Evolutionary conservation across 2,113 vertebrate species (phyloP).

Genomic region (Danio rerio): DNA sequence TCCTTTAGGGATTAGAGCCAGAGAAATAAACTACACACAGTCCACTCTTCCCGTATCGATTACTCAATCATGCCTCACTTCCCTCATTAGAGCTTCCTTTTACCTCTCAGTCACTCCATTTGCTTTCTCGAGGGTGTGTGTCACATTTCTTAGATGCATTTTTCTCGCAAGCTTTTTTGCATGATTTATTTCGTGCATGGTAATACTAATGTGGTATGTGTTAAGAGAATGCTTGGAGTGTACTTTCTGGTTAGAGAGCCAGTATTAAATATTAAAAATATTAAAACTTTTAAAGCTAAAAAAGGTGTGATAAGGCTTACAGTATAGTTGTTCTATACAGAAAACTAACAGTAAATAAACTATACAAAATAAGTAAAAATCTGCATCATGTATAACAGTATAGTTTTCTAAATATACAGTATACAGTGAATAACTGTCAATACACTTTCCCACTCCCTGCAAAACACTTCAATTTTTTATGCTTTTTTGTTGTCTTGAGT

Average conservation of each 20-base stretch:
- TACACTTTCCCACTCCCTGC: too few species aligned
- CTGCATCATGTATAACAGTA: too few species aligned
- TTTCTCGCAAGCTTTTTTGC: background rate
- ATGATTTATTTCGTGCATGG: background rate
- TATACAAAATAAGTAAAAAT: too few species aligned
- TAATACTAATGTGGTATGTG: background rate
- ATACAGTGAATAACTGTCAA: too few species aligned
- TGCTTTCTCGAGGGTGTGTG: conserved; percentile 8
- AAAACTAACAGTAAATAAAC: too few species aligned
- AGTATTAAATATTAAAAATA: too few species aligned
- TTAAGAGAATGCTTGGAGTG: background rate
- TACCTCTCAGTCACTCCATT: conserved; percentile 21
- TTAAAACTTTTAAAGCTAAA: too few species aligned
- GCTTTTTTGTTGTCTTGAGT: too few species aligned
- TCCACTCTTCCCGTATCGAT: conserved; percentile 17
- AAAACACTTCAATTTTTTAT: too few species aligned
- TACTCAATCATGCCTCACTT: conserved; percentile 32
- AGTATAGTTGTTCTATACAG: too few species aligned
- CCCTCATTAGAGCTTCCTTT: conserved; percentile 21
- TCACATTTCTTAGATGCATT: conserved; percentile 22
- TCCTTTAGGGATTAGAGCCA: background rate
- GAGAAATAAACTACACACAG: background rate
- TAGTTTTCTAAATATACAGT: too few species aligned
- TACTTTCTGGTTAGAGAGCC: background rate
- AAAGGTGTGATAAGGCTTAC: too few species aligned